Percentiles rank a stretch among this genome's conserved stretches.
phyloP scores from a whole-genome alignment of 2,113 vertebrate species.

The Cyanocitta stelleri region DNA sequence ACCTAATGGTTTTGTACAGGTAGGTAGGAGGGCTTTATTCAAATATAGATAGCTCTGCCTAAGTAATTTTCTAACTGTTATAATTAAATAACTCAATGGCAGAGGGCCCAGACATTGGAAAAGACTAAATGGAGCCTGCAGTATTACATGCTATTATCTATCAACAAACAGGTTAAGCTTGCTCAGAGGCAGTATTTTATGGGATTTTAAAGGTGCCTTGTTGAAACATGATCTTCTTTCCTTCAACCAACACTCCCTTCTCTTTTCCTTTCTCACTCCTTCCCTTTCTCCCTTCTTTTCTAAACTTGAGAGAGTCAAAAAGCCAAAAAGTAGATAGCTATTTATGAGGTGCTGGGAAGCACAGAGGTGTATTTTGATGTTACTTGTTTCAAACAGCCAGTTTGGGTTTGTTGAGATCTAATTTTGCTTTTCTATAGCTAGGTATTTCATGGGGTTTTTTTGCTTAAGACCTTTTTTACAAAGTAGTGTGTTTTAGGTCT shows the following conservation, averaged over 20 bases:
- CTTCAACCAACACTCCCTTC: conserved; percentile 1
- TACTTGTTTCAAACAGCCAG: neutral
- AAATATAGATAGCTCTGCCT: conserved; percentile 53
- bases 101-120: conserved; percentile 42
- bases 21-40: conserved; percentile 56
- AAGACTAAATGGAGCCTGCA: conserved; percentile 37
- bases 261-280: neutral
- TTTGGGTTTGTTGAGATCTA: neutral
- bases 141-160: conserved; percentile 50
- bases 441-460: neutral
- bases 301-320: neutral
- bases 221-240: conserved; percentile 66
- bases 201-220: conserved; percentile 63
- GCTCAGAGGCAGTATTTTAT: conserved; percentile 57
- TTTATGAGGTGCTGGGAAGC: neutral
- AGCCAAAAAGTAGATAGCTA: neutral
- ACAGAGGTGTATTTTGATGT: neutral
- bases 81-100: conserved; percentile 59
- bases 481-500: neutral
- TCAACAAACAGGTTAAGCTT: conserved; percentile 69
- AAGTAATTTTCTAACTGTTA: conserved; percentile 50
- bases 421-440: neutral
- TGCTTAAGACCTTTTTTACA: neutral
- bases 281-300: neutral
- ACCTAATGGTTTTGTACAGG: conserved; percentile 33